Base-by-base conservation (phyloP, 2,888 invertebrate species). In the Esperia sulphurella region DNA sequence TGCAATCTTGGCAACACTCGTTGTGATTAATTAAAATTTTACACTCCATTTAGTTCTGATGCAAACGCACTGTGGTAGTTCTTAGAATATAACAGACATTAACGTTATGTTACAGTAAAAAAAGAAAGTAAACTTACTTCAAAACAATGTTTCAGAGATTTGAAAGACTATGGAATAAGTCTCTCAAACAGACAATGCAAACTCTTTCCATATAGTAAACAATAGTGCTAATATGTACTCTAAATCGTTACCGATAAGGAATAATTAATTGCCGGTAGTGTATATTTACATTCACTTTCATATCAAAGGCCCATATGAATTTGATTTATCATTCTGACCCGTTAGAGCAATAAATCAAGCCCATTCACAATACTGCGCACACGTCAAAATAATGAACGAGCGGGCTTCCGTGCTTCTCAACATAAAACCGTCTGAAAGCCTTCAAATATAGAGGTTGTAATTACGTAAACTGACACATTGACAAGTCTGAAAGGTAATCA, bases 401-500 rank as follows among this genome's bases (percentile, higher is more conserved):
- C 68, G 55, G 66, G 70, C 81, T 83, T 78, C 83, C 77, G 79
- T 72, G 57, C 61, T 68, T 75, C 76, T 70, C 73, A 62, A 66
- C 74, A 72, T 78, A 75, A 77, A 79, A 77, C 68, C 53, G 65
- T 71, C 72, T 73, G 73, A 83, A 80, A 81, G 75, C 71, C 79
- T 75, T 76, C 72, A 71, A 75, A 78, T 74, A 75, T 73, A 77
- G 74, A 78, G 71, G 65, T 70, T 66, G 78, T 84, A 85, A 87
- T 87, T 85, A 86, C 83, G 80, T 81, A 84, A 84, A 85, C 84
- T 82, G 85, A 86, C 86, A 81, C 77, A 84, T 85, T 84, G 88
- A 87, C 84, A 76, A 69, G 83, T 81, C 82, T 86, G 86, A 87
- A 86, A 88, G 87, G 86, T 88, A 88, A 89, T 89, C 88, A 89